phyloP scores from a whole-genome alignment of 2,113 vertebrate species.

The Orcinus orca region DNA sequence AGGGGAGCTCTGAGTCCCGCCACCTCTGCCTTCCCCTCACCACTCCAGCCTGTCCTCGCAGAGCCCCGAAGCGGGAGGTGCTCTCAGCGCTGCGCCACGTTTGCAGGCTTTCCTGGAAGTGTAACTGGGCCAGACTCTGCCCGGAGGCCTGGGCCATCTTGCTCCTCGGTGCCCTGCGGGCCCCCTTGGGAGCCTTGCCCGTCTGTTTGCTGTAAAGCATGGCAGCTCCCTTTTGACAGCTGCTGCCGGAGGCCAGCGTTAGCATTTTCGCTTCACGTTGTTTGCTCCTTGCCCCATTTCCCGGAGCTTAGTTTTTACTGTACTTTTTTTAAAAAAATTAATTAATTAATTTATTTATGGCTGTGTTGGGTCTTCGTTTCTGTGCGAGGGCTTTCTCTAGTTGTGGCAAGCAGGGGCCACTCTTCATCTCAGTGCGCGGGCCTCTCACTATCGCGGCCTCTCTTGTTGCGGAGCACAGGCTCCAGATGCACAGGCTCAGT shows the following conservation, averaged over 20 bases:
- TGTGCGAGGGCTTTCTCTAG: too few relatives aligned
- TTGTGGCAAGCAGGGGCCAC: too few relatives aligned
- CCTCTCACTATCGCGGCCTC: too few relatives aligned
- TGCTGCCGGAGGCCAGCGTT: accelerated
- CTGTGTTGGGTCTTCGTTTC: too few relatives aligned
- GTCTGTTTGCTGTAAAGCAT: accelerated
- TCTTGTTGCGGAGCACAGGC: too few relatives aligned
- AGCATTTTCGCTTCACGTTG: accelerated
- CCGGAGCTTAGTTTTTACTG: background rate
- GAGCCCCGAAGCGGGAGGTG: too few relatives aligned
- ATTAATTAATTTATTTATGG: too few relatives aligned
- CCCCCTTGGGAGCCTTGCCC: background rate
- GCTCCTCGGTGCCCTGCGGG: background rate
- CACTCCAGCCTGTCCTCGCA: background rate
- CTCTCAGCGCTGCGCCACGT: background rate
- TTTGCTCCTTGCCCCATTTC: accelerated
- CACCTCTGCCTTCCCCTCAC: accelerated
- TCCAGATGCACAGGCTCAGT: too few relatives aligned
- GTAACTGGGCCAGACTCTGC: background rate
- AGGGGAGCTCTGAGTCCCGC: accelerated
- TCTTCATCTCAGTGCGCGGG: too few relatives aligned
- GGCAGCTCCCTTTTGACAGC: accelerated
- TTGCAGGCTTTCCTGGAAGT: background rate
- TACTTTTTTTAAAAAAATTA: too few relatives aligned
- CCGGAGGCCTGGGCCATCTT: background rate